Percentiles rank a stretch among this genome's conserved stretches.
Conservation (phyloP, 2,888 invertebrate genomes). For the Mesorhabditis sp. region DNA sequence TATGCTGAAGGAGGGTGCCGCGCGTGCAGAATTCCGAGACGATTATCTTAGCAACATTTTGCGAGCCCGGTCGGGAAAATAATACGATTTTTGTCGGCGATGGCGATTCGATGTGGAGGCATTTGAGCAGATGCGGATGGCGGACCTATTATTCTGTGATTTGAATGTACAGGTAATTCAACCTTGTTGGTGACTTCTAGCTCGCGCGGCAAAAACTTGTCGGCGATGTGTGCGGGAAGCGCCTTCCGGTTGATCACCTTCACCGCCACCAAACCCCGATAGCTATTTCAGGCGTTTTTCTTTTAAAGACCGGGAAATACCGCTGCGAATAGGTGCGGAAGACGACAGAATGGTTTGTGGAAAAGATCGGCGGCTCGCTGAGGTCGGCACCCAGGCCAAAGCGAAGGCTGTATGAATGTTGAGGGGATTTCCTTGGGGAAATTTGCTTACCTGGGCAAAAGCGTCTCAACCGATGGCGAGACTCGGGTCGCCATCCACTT, state of each 20-base stretch:
- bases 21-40: constrained; percentile 40
- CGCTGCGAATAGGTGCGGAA: constrained; percentile 26
- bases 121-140: constrained; percentile 36
- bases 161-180: neutral
- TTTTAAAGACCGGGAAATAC: neutral
- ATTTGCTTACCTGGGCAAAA: no score
- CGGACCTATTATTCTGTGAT: constrained; percentile 13
- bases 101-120: constrained; percentile 27
- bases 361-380: constrained; percentile 23
- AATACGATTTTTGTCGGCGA: constrained; percentile 27
- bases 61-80: neutral
- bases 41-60: constrained; percentile 14
- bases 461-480: no score
- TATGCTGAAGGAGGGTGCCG: constrained; percentile 38
- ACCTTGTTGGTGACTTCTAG: constrained; percentile 36
- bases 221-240: constrained; percentile 31
- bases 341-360: constrained; percentile 37
- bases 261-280: constrained; percentile 33
- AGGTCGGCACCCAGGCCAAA: constrained; percentile 12
- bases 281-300: constrained; percentile 6
- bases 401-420: constrained; percentile 9
- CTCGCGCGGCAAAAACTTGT: constrained; percentile 46
- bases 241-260: constrained; percentile 43
- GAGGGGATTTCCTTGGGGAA: no score
- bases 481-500: no score